Evolutionary conservation across 2,113 vertebrate genomes (phyloP).

Genomic region (Pangasianodon gigas): DNA sequence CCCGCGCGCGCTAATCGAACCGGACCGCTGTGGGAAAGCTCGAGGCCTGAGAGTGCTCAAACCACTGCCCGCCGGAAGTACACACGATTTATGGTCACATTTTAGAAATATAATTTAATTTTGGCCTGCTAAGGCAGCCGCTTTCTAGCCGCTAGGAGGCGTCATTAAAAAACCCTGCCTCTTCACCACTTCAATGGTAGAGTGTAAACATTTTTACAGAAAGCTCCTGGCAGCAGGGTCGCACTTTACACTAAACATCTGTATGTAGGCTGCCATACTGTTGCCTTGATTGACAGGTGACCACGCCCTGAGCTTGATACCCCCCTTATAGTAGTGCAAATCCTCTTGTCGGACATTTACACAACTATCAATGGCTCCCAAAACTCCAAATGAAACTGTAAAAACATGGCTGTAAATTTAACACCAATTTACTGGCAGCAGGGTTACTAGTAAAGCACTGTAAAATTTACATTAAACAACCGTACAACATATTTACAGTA

Average conservation of each 20-base stretch:
- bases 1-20: slow-evolving; percentile 68
- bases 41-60: slow-evolving; percentile 11
- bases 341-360: neutral
- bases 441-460: neutral
- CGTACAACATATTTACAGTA: too few species aligned
- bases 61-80: slow-evolving; percentile 21
- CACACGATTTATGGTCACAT: neutral
- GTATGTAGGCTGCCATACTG: neutral
- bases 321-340: too few species aligned
- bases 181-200: neutral
- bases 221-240: neutral
- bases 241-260: neutral
- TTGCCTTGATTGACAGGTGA: neutral
- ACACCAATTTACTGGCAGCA: neutral
- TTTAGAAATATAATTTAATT: neutral
- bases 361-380: neutral
- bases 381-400: neutral
- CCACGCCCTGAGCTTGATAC: neutral
- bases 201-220: neutral
- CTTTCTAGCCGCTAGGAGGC: neutral
- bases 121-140: neutral
- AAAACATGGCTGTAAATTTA: neutral
- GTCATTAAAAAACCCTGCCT: neutral
- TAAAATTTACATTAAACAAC: neutral
- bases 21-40: slow-evolving; percentile 65